Evolutionary conservation across 2,113 vertebrate genomes (phyloP).

Genomic region (Brachyistius frenatus): DNA sequence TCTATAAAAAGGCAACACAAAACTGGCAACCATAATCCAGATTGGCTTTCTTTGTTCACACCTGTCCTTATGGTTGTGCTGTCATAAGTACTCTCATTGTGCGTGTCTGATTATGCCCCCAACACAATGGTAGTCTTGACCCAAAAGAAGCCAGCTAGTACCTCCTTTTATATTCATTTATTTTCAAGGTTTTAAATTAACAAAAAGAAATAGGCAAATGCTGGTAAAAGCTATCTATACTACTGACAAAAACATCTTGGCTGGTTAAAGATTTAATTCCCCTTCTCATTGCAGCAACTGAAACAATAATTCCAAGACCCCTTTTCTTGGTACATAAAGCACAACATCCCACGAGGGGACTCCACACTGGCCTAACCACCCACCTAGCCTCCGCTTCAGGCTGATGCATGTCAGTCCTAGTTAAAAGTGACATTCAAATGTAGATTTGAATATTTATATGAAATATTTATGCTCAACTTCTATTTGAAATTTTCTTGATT

Average conservation of each 20-base stretch:
- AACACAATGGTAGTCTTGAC: constrained; percentile 37
- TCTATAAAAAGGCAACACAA: constrained; percentile 31
- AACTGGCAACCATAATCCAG: constrained; percentile 26
- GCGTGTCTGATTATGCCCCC: constrained; percentile 22
- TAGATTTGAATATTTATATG: constrained; percentile 63
- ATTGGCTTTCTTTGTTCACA: constrained; percentile 24
- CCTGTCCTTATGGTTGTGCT: constrained; percentile 1
- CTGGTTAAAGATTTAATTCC: constrained; percentile 45
- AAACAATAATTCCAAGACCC: constrained; percentile 51
- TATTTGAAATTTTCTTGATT: constrained; percentile 56
- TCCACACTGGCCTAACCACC: constrained; percentile 30
- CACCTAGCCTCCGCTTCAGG: constrained; percentile 16
- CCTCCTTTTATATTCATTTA: constrained; percentile 69
- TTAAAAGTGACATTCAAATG: constrained; percentile 52
- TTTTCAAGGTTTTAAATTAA: constrained; percentile 63
- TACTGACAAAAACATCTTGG: constrained; percentile 5
- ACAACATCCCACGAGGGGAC: constrained; percentile 62
- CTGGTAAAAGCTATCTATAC: constrained; percentile 22
- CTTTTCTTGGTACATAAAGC: constrained; percentile 62
- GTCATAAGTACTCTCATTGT: constrained; percentile 16
- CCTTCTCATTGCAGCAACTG: constrained; percentile 17
- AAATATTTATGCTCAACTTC: constrained; percentile 57
- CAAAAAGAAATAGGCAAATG: constrained; percentile 5
- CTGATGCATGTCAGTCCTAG: constrained; percentile 64
- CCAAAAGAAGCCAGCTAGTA: constrained; percentile 58